Base-by-base conservation (phyloP, 2,888 invertebrate genomes). In the Reticulitermes lucifugus region DNA sequence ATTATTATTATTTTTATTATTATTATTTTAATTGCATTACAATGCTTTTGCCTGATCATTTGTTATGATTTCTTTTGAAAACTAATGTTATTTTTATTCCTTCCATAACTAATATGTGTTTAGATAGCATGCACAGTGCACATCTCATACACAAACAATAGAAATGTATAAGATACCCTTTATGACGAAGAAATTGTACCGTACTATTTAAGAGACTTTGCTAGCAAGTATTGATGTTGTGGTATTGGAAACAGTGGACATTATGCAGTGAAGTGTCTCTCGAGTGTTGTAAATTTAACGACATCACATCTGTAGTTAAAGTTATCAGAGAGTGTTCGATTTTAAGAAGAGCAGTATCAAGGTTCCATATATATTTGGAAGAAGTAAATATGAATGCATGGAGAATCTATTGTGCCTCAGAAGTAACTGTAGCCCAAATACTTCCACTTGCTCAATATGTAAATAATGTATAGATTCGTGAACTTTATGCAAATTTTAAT, bases 31-130 rank as follows among this genome's bases (percentile, higher is more conserved):
- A 55, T 10, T 59, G 80, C 80, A 80, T 80, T 55, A 80, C n/a
- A 77, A 25, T 59, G 83, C 73, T 83, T 83, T 55, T 46, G 83
- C 83, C 71, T 83, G 83, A 70, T 35, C n/a, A 22, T 82, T 70
- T 84, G 80, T 84, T n/a, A 43, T 46, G 43, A 21, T 84, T 21
- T 35, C 35, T 84, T 79, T 79, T 46, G 71, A 29, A 73, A 73
- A 10, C 73, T 73, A 29, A 70, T 29, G 29, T 73, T 73, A 73
- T 18, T 10, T 77, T 77, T 77, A 46, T 22, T 70, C 10, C 46
- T 22, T 43, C n/a, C 29, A 29, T 41, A 80, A 81, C 81, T 81
- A 81, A 81, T 81, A n/a, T 46, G 43, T 65, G 65, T 41, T 22
- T 81, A 55, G 55, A 18, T 55, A 81, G 81, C 81, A 65, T 81